phyloP scores from a whole-genome alignment of 2,113 vertebrate genomes.

The Bostrychus sinensis region DNA sequence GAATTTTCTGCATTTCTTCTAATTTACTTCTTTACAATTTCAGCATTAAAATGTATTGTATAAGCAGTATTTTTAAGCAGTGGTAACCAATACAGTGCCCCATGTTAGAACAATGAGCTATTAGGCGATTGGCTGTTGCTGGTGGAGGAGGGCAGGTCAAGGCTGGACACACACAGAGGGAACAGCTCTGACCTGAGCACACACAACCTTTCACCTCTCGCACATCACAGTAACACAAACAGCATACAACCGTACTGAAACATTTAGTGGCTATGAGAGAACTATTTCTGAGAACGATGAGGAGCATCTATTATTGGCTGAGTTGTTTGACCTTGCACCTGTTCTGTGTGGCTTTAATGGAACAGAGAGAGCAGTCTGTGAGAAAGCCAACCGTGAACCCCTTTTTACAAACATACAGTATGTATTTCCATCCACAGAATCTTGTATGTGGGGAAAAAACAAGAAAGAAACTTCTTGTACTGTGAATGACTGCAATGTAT shows the following conservation, averaged over 20 bases:
- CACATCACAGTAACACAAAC: slow-evolving; percentile 57
- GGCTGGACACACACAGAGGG: slow-evolving; percentile 50
- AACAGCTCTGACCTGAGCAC: slow-evolving; percentile 53
- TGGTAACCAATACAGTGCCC: slow-evolving; percentile 14
- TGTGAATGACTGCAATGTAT: too few species aligned
- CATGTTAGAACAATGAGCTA: slow-evolving; percentile 27
- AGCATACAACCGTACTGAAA: slow-evolving; percentile 52
- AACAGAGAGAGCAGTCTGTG: slow-evolving; percentile 31
- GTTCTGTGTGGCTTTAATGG: slow-evolving; percentile 60
- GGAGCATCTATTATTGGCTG: slow-evolving; percentile 67
- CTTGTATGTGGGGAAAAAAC: too few species aligned
- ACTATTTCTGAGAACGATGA: slow-evolving; percentile 69
- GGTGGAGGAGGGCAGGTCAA: slow-evolving; percentile 45
- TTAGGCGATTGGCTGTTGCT: slow-evolving; percentile 33
- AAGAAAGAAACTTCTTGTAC: too few species aligned
- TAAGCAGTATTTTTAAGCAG: slow-evolving; percentile 9
- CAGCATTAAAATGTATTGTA: background rate
- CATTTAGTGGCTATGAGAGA: slow-evolving; percentile 62
- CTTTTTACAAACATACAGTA: background rate
- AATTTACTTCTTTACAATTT: background rate
- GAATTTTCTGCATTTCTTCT: background rate
- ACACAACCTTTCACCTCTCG: slow-evolving; percentile 59
- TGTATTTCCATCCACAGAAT: background rate
- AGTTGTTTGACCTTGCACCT: slow-evolving; percentile 74
- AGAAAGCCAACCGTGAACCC: slow-evolving; percentile 20